A percentile compares a stretch with the other conserved stretches of the same genome.
Evolutionary conservation across 2,797 vertebrate species (phyloP).

Genomic region (Peromyscus eremicus): DNA sequence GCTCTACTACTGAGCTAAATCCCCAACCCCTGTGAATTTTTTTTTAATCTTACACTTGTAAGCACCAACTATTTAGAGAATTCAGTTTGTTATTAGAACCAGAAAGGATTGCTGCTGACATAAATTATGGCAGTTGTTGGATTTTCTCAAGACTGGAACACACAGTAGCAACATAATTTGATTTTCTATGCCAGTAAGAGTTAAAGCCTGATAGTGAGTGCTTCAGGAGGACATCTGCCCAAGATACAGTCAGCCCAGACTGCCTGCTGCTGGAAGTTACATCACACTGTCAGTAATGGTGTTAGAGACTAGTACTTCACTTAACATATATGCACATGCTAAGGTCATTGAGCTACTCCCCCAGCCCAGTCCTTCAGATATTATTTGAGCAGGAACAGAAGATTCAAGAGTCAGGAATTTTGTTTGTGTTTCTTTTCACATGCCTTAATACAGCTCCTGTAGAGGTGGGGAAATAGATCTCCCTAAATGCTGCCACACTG

Average conservation of each 20-base stretch:
- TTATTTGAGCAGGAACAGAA: neutral
- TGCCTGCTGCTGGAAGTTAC: neutral
- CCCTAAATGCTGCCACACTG: neutral
- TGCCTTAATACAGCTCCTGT: neutral
- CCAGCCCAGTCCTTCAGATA: neutral
- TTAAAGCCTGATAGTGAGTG: neutral
- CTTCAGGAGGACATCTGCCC: neutral
- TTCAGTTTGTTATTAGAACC: conserved; percentile 37
- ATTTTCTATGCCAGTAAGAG: neutral
- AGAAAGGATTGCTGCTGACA: conserved; percentile 45
- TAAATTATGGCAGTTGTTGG: neutral
- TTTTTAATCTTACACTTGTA: conserved; percentile 3
- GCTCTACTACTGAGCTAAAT: too few relatives aligned
- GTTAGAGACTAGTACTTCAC: neutral
- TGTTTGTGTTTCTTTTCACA: neutral
- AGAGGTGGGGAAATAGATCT: neutral
- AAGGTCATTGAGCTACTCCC: neutral
- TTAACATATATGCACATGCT: neutral
- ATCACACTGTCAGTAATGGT: neutral
- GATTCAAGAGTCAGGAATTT: neutral
- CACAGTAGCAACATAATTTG: neutral
- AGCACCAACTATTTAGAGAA: neutral
- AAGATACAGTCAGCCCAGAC: neutral
- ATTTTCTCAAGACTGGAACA: conserved; percentile 3
- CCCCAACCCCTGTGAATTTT: too few relatives aligned